phyloP scores from a whole-genome alignment of 2,113 vertebrate genomes.

The Scartelaos histophorus region DNA sequence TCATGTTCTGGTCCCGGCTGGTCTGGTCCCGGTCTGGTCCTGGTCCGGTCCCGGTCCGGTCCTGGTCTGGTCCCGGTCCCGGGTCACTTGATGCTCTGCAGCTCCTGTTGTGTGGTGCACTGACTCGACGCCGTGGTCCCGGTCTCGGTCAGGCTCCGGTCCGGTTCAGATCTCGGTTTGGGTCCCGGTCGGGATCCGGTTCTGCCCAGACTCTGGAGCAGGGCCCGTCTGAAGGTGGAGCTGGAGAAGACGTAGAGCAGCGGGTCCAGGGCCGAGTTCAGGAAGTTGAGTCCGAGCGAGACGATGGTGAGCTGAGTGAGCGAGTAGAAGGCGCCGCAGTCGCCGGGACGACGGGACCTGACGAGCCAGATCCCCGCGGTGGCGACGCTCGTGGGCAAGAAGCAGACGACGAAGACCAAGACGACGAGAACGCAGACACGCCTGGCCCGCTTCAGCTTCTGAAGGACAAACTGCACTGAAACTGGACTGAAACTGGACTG shows the following conservation, averaged over 20 bases:
- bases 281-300: conserved; percentile 72
- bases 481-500: background rate
- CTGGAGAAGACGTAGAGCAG: conserved; percentile 75
- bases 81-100: conserved; percentile 25
- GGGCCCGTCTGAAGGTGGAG: conserved; percentile 65
- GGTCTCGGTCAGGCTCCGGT: background rate
- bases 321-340: conserved; percentile 58
- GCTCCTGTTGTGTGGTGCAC: conserved; percentile 45
- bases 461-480: background rate
- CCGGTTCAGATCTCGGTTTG: no score
- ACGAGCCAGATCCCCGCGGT: conserved; percentile 52
- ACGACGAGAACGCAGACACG: conserved; percentile 62
- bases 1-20: conserved; percentile 94
- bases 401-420: conserved; percentile 68
- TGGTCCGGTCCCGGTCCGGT: background rate
- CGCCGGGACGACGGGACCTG: background rate
- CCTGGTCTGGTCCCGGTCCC: background rate
- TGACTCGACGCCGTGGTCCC: conserved; percentile 5
- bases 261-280: conserved; percentile 76
- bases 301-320: conserved; percentile 65
- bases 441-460: conserved; percentile 63
- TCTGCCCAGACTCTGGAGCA: conserved; percentile 36
- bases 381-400: conserved; percentile 69
- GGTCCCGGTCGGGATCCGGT: no score
- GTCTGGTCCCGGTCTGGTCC: background rate